Conservation (phyloP, 2,797 vertebrate genomes). For the Scolopax rusticola region DNA sequence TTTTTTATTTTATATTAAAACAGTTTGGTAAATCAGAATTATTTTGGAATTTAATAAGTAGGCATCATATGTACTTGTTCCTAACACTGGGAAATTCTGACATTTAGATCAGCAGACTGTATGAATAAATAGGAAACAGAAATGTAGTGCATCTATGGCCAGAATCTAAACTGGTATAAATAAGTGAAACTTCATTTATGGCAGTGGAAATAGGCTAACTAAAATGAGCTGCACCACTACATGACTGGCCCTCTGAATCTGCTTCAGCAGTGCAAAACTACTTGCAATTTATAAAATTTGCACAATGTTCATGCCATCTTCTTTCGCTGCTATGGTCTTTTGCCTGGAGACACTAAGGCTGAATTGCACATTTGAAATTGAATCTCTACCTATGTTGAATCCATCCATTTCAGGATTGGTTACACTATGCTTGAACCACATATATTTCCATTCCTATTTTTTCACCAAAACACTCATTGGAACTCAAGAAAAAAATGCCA, state of each 20-base stretch:
- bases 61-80: neutral
- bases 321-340: neutral
- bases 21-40: neutral
- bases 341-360: neutral
- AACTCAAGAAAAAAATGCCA: neutral
- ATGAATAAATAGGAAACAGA: neutral
- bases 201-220: neutral
- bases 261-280: neutral
- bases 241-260: neutral
- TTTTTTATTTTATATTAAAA: neutral
- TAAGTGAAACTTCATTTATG: neutral
- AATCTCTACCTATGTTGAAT: neutral
- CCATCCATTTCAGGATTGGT: neutral
- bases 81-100: neutral
- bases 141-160: neutral
- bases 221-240: neutral
- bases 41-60: neutral
- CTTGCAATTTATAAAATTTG: neutral
- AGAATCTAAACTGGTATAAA: neutral
- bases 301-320: neutral
- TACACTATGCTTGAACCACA: neutral
- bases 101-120: neutral
- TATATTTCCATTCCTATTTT: neutral
- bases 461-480: rapidly evolving
- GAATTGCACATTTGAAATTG: neutral